Base-by-base conservation (phyloP, 2,888 invertebrate species). In the Operophtera brumata region DNA sequence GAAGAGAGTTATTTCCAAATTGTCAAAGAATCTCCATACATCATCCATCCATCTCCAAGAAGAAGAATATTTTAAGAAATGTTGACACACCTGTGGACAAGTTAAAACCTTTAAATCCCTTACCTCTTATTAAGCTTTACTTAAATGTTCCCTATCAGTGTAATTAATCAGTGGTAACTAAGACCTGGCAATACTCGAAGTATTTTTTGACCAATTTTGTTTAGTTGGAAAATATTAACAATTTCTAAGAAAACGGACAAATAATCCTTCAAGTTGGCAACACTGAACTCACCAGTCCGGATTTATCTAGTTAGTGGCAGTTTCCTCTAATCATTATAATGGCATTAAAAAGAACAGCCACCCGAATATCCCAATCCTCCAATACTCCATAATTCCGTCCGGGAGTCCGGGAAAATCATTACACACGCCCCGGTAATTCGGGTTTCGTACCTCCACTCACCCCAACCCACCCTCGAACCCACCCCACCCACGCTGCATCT, bases 381-480 rank as follows among this genome's bases (percentile, higher is more conserved):
- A 78, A 88, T 89, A 82, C 82, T 77, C 81, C 82, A 86, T 87
- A 86, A 86, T 87, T 87, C 84, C 82, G 78, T 68, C 82, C 83
- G 83, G 89, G 88, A 84, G 77, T 69, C 82, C 84, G 84, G 89
- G 88, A 85, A 89, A 90, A 89, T 90, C 89, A 89, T 90, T 90
- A 90, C 86, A 86, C 78, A 87, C 88, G 90, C 86, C 84, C 84
- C 80, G 87, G 86, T 86, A 86, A 89, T 88, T 89, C 86, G 86
- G 87, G 84, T 87, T 87, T 84, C 82, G 86, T 86, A 80, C 77
- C 75, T 76, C 77, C 76, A 70, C 71, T 48, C 57, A 42, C 57
- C 57, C 57, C 13, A 35, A 41, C 66, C 71, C 65, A 43, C 57
- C 57, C 47, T 34, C 54, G 62, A 43, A 49, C 53, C 57, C 62